Percentiles rank a stretch among this genome's conserved stretches.
Evolutionary conservation across 2,888 invertebrate genomes (phyloP).

Genomic region (Drosophila koepferae): DNA sequence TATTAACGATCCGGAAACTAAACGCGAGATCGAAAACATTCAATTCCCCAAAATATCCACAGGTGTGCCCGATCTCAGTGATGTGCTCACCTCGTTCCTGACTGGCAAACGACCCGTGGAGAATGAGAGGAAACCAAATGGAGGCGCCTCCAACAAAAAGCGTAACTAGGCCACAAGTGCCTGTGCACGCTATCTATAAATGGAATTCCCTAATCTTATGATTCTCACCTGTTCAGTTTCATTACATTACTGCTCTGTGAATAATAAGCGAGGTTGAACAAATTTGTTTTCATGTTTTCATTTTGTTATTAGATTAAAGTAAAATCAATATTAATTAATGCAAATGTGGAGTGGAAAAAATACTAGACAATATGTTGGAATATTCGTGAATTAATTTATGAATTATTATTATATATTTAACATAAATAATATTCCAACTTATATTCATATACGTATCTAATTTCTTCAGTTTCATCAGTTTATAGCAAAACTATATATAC

Average conservation of each 20-base stretch:
- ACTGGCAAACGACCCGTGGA: constrained; percentile 87
- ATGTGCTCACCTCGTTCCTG: constrained; percentile 94
- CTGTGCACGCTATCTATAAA: neutral
- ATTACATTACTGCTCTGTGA: neutral
- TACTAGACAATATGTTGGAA: too few species aligned
- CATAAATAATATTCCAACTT: too few species aligned
- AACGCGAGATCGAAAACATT: constrained; percentile 96
- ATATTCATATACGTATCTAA: too few species aligned
- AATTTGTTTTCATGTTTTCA: neutral
- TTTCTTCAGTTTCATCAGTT: neutral
- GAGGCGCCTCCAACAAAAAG: constrained; percentile 71
- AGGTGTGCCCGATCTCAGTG: constrained; percentile 97
- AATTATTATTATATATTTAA: too few species aligned
- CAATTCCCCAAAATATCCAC: constrained; percentile 88
- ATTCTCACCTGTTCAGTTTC: neutral
- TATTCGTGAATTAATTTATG: neutral
- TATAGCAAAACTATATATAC: neutral
- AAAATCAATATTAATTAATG: too few species aligned
- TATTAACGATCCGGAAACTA: constrained; percentile 98
- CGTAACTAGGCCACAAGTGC: constrained; percentile 65
- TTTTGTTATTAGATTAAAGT: neutral
- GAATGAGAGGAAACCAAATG: constrained; percentile 70
- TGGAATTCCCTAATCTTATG: too few species aligned
- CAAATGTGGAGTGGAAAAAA: neutral
- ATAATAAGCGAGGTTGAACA: neutral